phyloP scores from a whole-genome alignment of 2,797 vertebrate genomes.

The Malacoraja senta region DNA sequence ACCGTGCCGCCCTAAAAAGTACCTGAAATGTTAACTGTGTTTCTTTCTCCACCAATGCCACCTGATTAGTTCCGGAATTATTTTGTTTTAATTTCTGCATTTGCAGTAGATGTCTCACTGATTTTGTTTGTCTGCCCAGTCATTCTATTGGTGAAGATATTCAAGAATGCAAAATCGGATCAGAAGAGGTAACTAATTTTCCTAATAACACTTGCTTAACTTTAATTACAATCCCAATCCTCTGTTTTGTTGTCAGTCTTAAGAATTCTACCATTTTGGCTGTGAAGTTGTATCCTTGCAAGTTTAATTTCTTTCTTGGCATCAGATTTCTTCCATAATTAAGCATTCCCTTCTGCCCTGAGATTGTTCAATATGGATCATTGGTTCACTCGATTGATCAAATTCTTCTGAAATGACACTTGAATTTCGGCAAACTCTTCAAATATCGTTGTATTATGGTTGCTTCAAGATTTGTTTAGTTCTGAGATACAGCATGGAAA shows the following conservation, averaged over 20 bases:
- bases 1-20: too few relatives aligned
- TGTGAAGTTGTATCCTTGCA: not conserved
- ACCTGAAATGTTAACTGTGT: too few relatives aligned
- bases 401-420: not conserved
- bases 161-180: not conserved
- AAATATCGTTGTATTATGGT: not conserved
- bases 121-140: not conserved
- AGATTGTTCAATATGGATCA: not conserved
- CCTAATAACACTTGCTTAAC: not conserved
- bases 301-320: not conserved
- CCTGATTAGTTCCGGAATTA: too few relatives aligned
- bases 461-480: not conserved
- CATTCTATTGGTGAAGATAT: not conserved
- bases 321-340: not conserved
- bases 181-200: not conserved
- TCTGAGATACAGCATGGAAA: too few relatives aligned
- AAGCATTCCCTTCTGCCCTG: not conserved
- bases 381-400: not conserved
- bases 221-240: not conserved
- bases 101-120: not conserved
- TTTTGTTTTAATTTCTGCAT: not conserved
- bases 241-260: not conserved
- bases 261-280: not conserved
- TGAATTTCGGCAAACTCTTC: not conserved
- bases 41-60: too few relatives aligned